Evolutionary conservation across 2,113 vertebrate species (phyloP).

Genomic region (Aegithalos caudatus): DNA sequence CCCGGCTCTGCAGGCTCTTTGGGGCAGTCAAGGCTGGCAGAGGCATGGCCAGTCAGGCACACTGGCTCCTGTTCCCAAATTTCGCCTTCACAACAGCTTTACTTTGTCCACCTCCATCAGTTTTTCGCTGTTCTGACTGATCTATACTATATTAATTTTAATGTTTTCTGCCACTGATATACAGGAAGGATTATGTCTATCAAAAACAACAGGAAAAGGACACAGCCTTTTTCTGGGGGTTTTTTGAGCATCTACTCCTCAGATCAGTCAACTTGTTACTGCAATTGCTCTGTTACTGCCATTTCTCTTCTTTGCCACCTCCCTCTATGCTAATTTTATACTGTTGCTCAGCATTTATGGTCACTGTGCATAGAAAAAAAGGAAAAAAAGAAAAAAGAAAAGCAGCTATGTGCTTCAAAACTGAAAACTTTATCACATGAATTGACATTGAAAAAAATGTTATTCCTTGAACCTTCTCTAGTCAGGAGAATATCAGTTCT

Average conservation of each 20-base stretch:
- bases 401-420: not conserved
- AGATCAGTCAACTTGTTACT: not conserved
- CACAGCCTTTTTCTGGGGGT: not conserved
- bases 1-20: not conserved
- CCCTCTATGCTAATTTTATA: not conserved
- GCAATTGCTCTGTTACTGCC: not conserved
- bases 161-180: not conserved
- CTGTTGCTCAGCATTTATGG: not conserved
- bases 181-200: not conserved
- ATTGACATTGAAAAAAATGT: not conserved
- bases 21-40: not conserved
- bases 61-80: not conserved
- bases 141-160: not conserved
- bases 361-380: too few species aligned
- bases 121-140: not conserved
- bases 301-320: not conserved
- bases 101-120: not conserved
- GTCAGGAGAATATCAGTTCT: not conserved
- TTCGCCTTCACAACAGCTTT: not conserved
- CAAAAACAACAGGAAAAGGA: not conserved
- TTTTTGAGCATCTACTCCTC: not conserved
- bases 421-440: not conserved
- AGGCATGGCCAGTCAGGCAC: not conserved
- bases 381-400: not conserved
- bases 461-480: not conserved